Evolutionary conservation across 2,888 invertebrate genomes (phyloP).

Genomic region (Glomeris marginata): DNA sequence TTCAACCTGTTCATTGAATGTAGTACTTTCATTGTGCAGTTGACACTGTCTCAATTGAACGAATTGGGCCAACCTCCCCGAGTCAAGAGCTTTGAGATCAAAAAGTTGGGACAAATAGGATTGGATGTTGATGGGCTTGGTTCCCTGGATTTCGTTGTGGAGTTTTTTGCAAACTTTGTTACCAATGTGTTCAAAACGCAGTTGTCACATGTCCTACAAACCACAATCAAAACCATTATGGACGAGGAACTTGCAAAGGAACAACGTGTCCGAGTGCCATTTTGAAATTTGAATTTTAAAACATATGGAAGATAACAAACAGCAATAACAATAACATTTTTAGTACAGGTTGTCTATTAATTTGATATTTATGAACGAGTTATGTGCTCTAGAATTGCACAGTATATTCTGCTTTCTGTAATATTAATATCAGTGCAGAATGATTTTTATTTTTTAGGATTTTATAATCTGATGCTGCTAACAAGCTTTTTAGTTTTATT

Average conservation of each 20-base stretch:
- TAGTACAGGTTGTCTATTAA: too few relatives aligned
- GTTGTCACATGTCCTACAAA: constrained; percentile 16
- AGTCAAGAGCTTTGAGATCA: constrained; percentile 5
- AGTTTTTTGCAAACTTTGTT: constrained; percentile 61
- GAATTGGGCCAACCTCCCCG: constrained; percentile 4
- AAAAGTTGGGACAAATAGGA: constrained; percentile 7
- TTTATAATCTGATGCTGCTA: too few relatives aligned
- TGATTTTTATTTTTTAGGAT: too few relatives aligned
- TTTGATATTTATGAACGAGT: too few relatives aligned
- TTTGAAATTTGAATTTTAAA: background rate
- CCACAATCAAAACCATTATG: constrained; percentile 4
- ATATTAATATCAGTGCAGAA: too few relatives aligned
- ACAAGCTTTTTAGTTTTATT: too few relatives aligned
- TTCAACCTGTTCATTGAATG: too few relatives aligned
- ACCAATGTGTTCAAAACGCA: constrained; percentile 75
- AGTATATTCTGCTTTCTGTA: too few relatives aligned
- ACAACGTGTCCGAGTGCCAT: constrained; percentile 4
- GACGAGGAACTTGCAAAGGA: constrained; percentile 10
- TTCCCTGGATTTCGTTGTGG: constrained; percentile 67
- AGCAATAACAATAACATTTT: too few relatives aligned
- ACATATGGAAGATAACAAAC: too few relatives aligned
- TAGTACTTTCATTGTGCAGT: too few relatives aligned
- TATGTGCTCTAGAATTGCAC: too few relatives aligned
- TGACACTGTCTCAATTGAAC: background rate
- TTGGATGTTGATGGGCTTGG: constrained; percentile 52